Base-by-base conservation (phyloP, 2,888 invertebrate species). In the Athrips mouffetella region DNA sequence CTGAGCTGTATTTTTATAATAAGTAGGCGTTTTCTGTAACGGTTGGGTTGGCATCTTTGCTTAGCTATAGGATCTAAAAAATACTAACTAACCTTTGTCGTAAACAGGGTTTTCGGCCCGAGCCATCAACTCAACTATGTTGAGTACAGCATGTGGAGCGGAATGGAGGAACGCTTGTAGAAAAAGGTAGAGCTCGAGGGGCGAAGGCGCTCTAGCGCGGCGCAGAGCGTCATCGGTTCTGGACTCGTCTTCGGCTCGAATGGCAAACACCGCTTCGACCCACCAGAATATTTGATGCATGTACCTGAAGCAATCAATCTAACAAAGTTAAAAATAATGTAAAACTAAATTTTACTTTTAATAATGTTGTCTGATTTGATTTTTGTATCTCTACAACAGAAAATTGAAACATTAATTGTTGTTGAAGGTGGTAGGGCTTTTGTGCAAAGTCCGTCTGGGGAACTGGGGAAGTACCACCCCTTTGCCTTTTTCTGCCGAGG, bases 131-230 rank as follows among this genome's bases (percentile, higher is more conserved):
- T 92, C 75, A 25, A 86, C 57, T 49, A 86, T 70, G 51, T 86
- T 87, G 18, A 91, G 13, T 88, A 89, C 74, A 89, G 94, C 58
- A 73, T 94, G 93, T 0, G 95, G 95, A 0, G 93, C 92, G 1
- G 94, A 91, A 66, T 95, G 95, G 7, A 94, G 81, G 76, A 94
- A 95, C 1, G 94, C 92, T 73, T 95, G 94, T 8, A 95, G 84
- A 60, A 95, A 93, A 46, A 94, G 89, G 67, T 94, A 95, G 25
- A 95, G 80, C 69, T 95, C 94, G 57, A 92, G 89, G n/a, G 91
- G 90, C 16, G 93, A 92, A 1, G 93, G 91, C 46, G 91, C 89
- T 16, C 90, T 89, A 3, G 92, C 91, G 49, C 87, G 80, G 6
- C 79, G 64, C 39, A 94, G 68, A 8, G 93, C 92, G 52, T 91